Evolutionary conservation across 2,888 invertebrate species (phyloP).

Genomic region (Melipona beecheii): DNA sequence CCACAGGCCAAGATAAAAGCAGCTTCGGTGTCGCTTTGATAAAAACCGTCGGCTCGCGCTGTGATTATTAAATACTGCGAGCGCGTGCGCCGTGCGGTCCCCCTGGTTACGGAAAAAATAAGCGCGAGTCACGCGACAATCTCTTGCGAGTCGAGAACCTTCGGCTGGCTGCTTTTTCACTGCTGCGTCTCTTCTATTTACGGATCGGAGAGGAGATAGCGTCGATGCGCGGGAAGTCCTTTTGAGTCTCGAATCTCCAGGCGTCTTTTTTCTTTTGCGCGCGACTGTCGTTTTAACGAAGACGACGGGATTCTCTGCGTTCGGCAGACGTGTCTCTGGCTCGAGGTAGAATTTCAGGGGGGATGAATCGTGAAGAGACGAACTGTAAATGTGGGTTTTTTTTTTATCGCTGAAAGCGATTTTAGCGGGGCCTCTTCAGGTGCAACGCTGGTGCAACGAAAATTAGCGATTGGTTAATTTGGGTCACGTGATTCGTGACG

Average conservation of each 20-base stretch:
- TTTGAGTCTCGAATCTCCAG: background rate
- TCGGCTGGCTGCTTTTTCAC: background rate
- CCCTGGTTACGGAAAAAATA: constrained; percentile 8
- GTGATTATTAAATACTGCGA: constrained; percentile 26
- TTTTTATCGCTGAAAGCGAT: background rate
- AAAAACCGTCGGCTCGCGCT: constrained; percentile 8
- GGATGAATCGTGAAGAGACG: too few relatives aligned
- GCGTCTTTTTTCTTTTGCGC: background rate
- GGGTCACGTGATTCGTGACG: too few relatives aligned
- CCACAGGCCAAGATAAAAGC: constrained; percentile 26
- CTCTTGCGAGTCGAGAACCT: constrained; percentile 4
- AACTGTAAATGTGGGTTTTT: too few relatives aligned
- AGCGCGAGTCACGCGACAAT: constrained; percentile 13
- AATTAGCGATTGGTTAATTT: too few relatives aligned
- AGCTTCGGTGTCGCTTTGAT: constrained; percentile 32
- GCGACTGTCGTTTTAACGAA: background rate
- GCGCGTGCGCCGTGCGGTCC: background rate
- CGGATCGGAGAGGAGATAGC: background rate
- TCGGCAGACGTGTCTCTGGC: too few relatives aligned
- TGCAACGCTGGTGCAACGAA: too few relatives aligned
- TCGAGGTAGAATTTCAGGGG: too few relatives aligned
- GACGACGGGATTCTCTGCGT: background rate
- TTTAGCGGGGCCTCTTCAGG: too few relatives aligned
- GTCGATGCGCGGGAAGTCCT: constrained; percentile 12
- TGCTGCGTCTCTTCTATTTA: background rate